These are phyloP conservation scores for Stramonita haemastoma DNA, from an alignment of 2,888 invertebrate species.

Conservation along the genomic window DNA sequence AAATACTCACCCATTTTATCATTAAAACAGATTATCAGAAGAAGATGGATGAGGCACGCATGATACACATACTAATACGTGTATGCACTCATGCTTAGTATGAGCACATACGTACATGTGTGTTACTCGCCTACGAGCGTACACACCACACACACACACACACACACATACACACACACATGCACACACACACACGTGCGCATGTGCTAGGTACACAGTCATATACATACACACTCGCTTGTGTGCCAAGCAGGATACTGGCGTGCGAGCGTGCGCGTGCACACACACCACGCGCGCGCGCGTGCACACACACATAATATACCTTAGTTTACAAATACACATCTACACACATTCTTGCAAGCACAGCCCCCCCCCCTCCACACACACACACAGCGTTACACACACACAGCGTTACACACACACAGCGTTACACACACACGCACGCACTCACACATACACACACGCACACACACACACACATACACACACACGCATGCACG, in stretches of 20 bases:
- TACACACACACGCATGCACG: neutral
- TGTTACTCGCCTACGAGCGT: too few relatives aligned
- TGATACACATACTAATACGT: too few relatives aligned
- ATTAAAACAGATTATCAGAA: neutral
- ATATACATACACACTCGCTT: neutral
- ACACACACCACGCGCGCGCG: neutral
- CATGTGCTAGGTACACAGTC: neutral
- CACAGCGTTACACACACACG: neutral
- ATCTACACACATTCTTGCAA: neutral
- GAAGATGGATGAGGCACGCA: neutral
- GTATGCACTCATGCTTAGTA: too few relatives aligned
- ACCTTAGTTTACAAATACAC: neutral
- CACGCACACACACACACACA: neutral
- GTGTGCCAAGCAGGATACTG: neutral
- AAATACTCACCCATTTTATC: too few relatives aligned
- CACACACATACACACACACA: too few relatives aligned
- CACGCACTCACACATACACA: neutral
- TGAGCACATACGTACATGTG: too few relatives aligned
- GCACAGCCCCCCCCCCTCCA: neutral
- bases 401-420: neutral
- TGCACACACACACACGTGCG: neutral
- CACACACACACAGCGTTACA: neutral
- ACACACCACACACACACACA: too few relatives aligned
- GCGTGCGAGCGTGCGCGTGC: neutral
- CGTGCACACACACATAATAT: neutral